Evolutionary conservation across 2,888 invertebrate species (phyloP).

Genomic region (Anthoptus insignis): DNA sequence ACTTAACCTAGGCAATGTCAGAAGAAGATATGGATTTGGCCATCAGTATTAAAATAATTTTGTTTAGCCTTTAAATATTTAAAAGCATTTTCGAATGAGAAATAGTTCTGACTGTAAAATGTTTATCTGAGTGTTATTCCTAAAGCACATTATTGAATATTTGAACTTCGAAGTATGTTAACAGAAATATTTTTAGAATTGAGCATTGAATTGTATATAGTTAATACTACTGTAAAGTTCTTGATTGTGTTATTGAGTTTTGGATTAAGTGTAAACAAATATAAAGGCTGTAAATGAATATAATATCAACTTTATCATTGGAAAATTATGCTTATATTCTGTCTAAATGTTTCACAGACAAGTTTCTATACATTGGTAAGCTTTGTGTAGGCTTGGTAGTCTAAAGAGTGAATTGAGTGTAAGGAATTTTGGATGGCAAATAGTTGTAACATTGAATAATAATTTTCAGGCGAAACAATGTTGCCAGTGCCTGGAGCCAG

Average conservation of each 20-base stretch:
- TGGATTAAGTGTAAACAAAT: neutral
- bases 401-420: slow-evolving; percentile 14
- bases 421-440: neutral
- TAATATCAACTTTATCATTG: neutral
- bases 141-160: neutral
- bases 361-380: neutral
- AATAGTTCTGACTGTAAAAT: neutral
- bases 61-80: no score
- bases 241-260: neutral
- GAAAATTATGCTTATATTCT: neutral
- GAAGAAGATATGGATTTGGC: no score
- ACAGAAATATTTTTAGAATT: neutral
- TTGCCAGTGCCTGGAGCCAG: slow-evolving; percentile 68
- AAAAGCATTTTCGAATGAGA: neutral
- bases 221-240: neutral
- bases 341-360: neutral
- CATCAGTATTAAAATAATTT: no score
- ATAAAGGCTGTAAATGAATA: neutral
- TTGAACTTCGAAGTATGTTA: neutral
- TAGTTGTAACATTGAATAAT: slow-evolving; percentile 20
- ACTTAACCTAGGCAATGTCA: no score
- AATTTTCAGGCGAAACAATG: slow-evolving; percentile 67
- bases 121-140: neutral
- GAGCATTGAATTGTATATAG: neutral
- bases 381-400: slow-evolving; percentile 34